Percentiles rank a stretch among this genome's conserved stretches.
phyloP scores from a whole-genome alignment of 92 coral and sea anemone species.

The Palythoa grandis region DNA sequence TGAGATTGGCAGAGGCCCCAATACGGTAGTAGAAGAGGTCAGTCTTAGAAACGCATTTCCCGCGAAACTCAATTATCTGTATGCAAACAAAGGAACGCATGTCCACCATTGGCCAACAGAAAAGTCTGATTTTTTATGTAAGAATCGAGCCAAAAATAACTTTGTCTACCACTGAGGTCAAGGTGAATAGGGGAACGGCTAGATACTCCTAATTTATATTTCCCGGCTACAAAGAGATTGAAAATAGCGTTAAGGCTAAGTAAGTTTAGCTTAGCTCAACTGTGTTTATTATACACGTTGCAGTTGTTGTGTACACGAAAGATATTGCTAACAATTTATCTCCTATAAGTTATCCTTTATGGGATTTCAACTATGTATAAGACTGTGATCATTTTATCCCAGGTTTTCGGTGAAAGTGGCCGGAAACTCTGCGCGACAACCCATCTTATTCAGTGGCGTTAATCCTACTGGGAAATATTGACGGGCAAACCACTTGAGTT shows the following conservation, averaged over 20 bases:
- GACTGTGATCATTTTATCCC: not conserved
- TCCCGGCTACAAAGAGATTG: not conserved
- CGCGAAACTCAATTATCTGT: too few species aligned
- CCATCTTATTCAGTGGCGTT: not conserved
- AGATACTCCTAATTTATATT: too few species aligned
- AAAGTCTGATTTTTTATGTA: too few species aligned
- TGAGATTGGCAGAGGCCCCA: too few species aligned
- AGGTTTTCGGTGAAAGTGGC: conserved; percentile 16
- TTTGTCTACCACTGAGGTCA: not conserved
- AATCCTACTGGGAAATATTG: not conserved
- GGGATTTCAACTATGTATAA: not conserved
- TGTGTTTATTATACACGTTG: too few species aligned
- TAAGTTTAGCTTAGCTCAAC: too few species aligned
- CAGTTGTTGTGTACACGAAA: not conserved
- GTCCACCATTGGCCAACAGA: too few species aligned
- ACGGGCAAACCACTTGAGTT: not conserved
- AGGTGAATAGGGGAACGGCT: not conserved
- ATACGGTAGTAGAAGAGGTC: too few species aligned
- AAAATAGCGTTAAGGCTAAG: too few species aligned
- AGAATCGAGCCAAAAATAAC: too few species aligned
- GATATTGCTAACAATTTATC: not conserved
- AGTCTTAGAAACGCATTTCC: too few species aligned
- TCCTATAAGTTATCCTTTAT: not conserved
- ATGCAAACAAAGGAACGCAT: too few species aligned
- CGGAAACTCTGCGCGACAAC: not conserved